Evolutionary conservation across 2,113 vertebrate genomes (phyloP), one percentile per base, ranked within the genome.

Genomic region (Todiramphus chloris): DNA sequence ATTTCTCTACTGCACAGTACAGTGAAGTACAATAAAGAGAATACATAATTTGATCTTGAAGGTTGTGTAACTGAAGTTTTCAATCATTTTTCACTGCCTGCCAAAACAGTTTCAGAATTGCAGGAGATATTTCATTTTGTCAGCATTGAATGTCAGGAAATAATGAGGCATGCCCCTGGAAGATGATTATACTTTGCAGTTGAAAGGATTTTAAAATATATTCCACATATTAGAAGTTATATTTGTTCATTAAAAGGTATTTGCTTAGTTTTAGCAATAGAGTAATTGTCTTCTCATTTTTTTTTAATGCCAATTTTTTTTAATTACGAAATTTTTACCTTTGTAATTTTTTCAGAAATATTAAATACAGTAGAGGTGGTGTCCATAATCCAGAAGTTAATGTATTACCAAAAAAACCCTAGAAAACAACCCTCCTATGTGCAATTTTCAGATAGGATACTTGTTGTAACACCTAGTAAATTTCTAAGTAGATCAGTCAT

Each of bases 401-500:
- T 2, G 0, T 48, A 17, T n/a, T 58, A n/a, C 13, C 11, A 37
- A 82, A 72, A 72, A 30, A 18, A 0, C 0, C 1, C 9, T 7
- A 58, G 18, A 67, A 81, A 94, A 10, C 6, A 70, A 20, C 1
- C 0, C 2, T 19, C 1, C 7, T 60, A 9, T 64, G 59, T 12
- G 46, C 16, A 10, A 2, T 73, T 80, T 66, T n/a, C 7, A 53
- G 6, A 7, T 14, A 37, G 2, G 8, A 16, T 41, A 58, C 13
- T 46, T 83, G 11, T 30, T 66, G 50, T 28, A 76, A 14, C 9
- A 41, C 3, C 19, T 27, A 44, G n/a, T 31, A 80, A 30, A 66
- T 79, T 76, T 66, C 10, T 23, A 58, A 68, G 27, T 31, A 48
- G 39, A 11, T 44, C 8, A 63, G 20, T 56, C 85, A 59, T 25